Percentiles rank a stretch among this genome's conserved stretches.
Conservation (phyloP, 1,140 invertebrate species). For the Nylanderia fulva region DNA sequence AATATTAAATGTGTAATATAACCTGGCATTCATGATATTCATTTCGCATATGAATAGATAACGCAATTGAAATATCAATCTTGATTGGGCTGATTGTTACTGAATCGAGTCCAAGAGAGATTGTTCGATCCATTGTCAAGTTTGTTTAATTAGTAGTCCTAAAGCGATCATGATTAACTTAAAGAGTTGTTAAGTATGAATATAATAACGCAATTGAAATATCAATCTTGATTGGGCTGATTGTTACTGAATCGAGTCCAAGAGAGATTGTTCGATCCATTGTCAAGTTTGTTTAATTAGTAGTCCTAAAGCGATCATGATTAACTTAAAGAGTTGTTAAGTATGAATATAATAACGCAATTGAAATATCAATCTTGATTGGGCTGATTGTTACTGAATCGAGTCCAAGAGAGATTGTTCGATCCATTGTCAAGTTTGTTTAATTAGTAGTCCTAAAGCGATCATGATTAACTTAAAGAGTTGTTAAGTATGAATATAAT, state of each 20-base stretch:
- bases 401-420: slow-evolving; percentile 13
- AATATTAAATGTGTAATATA: slow-evolving; percentile 1
- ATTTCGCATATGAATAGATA: background rate
- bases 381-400: background rate
- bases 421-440: background rate
- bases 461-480: background rate
- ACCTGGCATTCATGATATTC: background rate
- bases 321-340: slow-evolving; percentile 3
- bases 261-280: slow-evolving; percentile 8
- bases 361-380: slow-evolving; percentile 3
- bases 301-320: background rate
- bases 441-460: slow-evolving; percentile 26
- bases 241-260: background rate
- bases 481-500: slow-evolving; percentile 11
- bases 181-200: slow-evolving; percentile 12
- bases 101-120: background rate
- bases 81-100: background rate
- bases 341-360: background rate
- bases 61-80: background rate
- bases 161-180: background rate
- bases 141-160: slow-evolving; percentile 30
- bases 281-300: slow-evolving; percentile 24
- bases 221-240: background rate
- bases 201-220: background rate
- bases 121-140: background rate